Evolutionary conservation across 2,113 vertebrate species (phyloP), one percentile per base, ranked within the genome.

Genomic region (Ciconia maguari): DNA sequence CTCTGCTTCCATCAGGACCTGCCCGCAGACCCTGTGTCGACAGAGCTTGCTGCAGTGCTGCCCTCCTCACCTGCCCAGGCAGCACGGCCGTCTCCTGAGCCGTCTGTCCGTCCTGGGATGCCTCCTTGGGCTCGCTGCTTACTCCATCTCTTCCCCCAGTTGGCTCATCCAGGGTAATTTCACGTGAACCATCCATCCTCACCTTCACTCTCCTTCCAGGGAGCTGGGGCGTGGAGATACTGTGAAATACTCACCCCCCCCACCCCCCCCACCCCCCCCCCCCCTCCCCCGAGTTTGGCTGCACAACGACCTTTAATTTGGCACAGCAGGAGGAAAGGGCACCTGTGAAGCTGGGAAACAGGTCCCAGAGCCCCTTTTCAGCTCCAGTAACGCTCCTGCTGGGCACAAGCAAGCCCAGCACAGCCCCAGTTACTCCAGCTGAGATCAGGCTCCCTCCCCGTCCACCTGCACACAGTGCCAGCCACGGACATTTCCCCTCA

Each of bases 381-480:
- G 22, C 51, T 54, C 34, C 74, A 48, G 19, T 6, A n/a, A 20
- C 0, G 0, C 24, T 62, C 42, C 64, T 0, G 0, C 13, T 0
- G 1, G 16, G 51, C 14, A 1, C 46, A 20, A 27, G 25, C n/a
- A 2, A 46, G 14, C 19, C 29, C 55, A 58, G 68, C 1, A 2
- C 69, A 32, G 46, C 52, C 27, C 60, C 10, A 0, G 30, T 34
- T 6, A 21, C 22, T 17, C 30, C 89, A 58, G 75, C 10, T 30
- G 42, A 6, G 27, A 21, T 26, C 49, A 15, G 83, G 24, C 36
- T 89, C 77, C 69, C 36, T 41, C 13, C 42, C 76, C 5, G 1
- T 4, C 82, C 34, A 29, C 68, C 72, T 2, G 5, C 52, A 29
- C 4, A 0, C n/a, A 0, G 1, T 0, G 1, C 62, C 2, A 1